These are phyloP conservation scores for Apodemia duryi DNA, from an alignment of 2,888 invertebrate species.

Conservation along the genomic window DNA sequence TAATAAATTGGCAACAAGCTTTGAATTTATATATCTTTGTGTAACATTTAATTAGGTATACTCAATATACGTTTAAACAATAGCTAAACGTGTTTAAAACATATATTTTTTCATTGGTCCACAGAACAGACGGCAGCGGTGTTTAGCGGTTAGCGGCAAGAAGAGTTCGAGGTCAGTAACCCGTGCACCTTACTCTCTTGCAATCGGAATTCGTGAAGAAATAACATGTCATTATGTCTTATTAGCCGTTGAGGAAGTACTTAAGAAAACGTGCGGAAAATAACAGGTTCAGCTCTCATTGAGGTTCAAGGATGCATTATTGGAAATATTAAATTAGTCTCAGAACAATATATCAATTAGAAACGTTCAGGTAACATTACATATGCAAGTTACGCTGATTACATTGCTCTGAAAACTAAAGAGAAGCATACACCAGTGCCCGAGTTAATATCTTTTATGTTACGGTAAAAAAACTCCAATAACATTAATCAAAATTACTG, in stretches of 20 bases:
- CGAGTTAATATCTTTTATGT: conserved; percentile 23
- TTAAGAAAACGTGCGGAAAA: conserved; percentile 69
- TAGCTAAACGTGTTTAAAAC: neutral
- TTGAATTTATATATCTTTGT: neutral
- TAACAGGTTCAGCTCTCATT: conserved; percentile 55
- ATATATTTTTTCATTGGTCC: conserved; percentile 49
- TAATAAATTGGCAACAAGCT: neutral
- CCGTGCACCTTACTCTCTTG: conserved; percentile 55
- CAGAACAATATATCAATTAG: conserved; percentile 27
- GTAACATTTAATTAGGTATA: neutral
- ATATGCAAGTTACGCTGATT: conserved; percentile 3
- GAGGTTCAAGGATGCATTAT: conserved; percentile 59
- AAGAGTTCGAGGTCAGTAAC: conserved; percentile 69
- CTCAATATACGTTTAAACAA: neutral
- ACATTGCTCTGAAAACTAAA: conserved; percentile 19
- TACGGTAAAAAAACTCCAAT: conserved; percentile 35
- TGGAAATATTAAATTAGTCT: conserved; percentile 53
- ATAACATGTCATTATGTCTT: conserved; percentile 73
- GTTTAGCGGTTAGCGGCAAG: conserved; percentile 52
- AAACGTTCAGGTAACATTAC: conserved; percentile 2
- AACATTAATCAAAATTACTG: conserved; percentile 40
- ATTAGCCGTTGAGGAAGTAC: conserved; percentile 72
- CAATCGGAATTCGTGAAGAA: conserved; percentile 73
- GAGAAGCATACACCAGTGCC: conserved; percentile 10
- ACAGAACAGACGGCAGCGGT: conserved; percentile 58